Conservation (phyloP, 2,888 invertebrate genomes). For the Crematogaster levior region DNA sequence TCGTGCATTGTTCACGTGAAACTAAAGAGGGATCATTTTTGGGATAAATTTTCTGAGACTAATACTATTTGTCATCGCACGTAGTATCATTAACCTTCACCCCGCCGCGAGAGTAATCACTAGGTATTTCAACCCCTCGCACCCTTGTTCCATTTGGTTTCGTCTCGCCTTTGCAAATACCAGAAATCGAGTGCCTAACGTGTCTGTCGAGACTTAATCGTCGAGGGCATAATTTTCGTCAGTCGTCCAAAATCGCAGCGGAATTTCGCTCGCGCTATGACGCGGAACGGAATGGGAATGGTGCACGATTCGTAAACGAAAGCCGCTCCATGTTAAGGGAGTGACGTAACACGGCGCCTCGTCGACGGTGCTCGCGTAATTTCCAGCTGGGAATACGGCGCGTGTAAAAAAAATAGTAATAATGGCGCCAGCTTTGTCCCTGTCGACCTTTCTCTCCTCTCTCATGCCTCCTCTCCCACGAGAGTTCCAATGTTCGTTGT, state of each 20-base stretch:
- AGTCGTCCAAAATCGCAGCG: constrained; percentile 51
- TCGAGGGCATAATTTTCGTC: constrained; percentile 52
- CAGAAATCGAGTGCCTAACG: constrained; percentile 56
- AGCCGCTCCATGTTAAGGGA: constrained; percentile 36
- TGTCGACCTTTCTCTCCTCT: constrained; percentile 24
- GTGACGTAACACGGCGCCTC: constrained; percentile 13
- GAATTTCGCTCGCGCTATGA: constrained; percentile 51
- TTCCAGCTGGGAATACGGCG: constrained; percentile 56
- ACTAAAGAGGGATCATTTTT: neutral
- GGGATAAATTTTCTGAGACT: constrained; percentile 10
- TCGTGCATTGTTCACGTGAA: neutral
- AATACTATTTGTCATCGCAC: constrained; percentile 20
- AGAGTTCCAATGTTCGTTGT: constrained; percentile 45
- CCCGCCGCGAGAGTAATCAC: constrained; percentile 36
- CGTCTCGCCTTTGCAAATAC: constrained; percentile 40
- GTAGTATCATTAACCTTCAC: constrained; percentile 44
- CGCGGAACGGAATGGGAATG: constrained; percentile 59
- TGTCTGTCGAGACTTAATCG: constrained; percentile 52
- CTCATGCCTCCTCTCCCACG: constrained; percentile 17
- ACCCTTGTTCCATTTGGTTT: constrained; percentile 24
- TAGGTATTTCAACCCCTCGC: constrained; percentile 35
- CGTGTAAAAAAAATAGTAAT: constrained; percentile 59
- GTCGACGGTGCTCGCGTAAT: constrained; percentile 57
- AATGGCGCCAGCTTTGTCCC: constrained; percentile 62
- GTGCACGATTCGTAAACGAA: constrained; percentile 40